Evolutionary conservation across 30 jellyfish, hydroid and myxozoan genomes (phyloP).

Genomic region (Sanderia malayensis): DNA sequence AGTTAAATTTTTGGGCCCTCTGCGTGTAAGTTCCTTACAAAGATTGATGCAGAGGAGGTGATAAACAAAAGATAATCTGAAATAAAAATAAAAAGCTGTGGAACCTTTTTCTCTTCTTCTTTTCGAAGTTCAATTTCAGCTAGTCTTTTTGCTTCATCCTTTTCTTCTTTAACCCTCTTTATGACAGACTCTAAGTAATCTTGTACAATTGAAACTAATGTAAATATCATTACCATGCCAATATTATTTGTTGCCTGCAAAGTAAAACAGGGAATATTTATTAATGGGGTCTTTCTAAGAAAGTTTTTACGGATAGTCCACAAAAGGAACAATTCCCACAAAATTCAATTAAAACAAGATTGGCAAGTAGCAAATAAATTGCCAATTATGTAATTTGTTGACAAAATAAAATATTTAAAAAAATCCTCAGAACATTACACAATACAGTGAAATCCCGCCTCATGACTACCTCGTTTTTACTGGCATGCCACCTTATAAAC

Average conservation of each 20-base stretch:
- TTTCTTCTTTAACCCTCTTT: slow-evolving; percentile 54
- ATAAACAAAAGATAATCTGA: background rate
- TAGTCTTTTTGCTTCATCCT: slow-evolving; percentile 40
- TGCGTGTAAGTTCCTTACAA: background rate
- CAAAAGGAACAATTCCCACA: too few species aligned
- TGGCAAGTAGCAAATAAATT: too few species aligned
- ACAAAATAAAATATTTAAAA: too few species aligned
- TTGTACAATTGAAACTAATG: slow-evolving; percentile 70
- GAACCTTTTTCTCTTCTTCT: slow-evolving; percentile 64
- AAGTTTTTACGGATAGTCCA: too few species aligned
- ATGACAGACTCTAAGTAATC: slow-evolving; percentile 42
- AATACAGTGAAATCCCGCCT: too few species aligned
- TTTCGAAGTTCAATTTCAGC: slow-evolving; percentile 47
- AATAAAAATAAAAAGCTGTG: background rate
- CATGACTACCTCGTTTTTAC: too few species aligned
- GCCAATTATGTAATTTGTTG: too few species aligned
- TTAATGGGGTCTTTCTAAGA: too few species aligned
- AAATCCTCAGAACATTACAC: too few species aligned
- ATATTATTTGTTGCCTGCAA: slow-evolving; percentile 66
- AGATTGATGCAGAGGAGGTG: background rate
- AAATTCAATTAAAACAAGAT: too few species aligned
- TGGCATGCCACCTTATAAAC: too few species aligned
- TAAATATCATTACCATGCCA: slow-evolving; percentile 85
- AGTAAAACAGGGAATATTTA: too few species aligned
- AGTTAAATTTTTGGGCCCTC: background rate